phyloP scores from a whole-genome alignment of 2,888 invertebrate species.

The Theodoxus fluviatilis region DNA sequence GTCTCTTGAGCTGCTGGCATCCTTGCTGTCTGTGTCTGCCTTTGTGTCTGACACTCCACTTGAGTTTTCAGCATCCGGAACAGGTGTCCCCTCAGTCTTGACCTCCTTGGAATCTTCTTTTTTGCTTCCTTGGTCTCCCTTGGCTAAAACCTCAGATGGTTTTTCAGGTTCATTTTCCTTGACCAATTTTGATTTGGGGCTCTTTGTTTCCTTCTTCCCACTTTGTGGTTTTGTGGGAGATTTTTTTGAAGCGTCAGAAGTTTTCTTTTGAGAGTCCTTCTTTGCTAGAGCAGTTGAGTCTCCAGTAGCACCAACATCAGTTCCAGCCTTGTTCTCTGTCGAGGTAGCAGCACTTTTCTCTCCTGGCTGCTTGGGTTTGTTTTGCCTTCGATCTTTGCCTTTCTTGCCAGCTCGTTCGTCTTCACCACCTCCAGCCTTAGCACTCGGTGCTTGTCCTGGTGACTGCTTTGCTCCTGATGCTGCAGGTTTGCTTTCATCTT shows the following conservation, averaged over 20 bases:
- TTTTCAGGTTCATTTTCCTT: conserved; percentile 7
- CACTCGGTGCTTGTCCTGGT: too few relatives aligned
- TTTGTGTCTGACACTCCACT: background rate
- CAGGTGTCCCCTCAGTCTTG: background rate
- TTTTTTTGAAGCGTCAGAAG: conserved; percentile 15
- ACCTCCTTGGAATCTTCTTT: conserved; percentile 20
- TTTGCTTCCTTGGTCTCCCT: conserved; percentile 12
- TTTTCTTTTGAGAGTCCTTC: background rate
- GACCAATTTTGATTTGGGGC: conserved; percentile 10
- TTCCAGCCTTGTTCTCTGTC: background rate
- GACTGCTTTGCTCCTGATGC: background rate
- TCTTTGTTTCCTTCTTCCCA: conserved; percentile 21
- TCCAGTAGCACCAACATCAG: background rate
- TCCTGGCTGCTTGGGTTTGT: too few relatives aligned
- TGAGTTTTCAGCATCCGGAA: background rate
- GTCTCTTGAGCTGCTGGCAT: background rate
- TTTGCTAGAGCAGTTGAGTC: background rate
- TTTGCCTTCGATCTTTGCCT: too few relatives aligned
- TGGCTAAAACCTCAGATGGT: conserved; percentile 1
- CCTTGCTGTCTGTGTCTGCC: conserved; percentile 5
- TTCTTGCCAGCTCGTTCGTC: too few relatives aligned
- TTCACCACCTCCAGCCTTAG: too few relatives aligned
- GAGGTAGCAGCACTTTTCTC: too few relatives aligned
- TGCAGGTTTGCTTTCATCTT: conserved; percentile 9
- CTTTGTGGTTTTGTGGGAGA: conserved; percentile 19